Evolutionary conservation across 2,113 vertebrate genomes (phyloP).

Genomic region (Marmota flaviventris): DNA sequence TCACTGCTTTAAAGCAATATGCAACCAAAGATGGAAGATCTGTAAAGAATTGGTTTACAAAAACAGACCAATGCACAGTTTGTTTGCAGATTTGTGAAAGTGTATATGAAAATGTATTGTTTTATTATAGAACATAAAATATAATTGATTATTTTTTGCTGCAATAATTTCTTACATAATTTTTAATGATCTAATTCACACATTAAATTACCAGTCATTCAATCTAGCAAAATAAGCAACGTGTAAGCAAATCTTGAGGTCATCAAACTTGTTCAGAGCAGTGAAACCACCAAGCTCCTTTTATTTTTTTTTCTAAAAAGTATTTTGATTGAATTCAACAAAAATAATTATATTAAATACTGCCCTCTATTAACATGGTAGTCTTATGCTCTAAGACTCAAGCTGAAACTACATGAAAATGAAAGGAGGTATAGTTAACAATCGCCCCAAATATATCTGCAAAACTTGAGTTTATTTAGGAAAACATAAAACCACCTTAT

Average conservation of each 20-base stretch:
- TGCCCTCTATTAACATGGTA: not conserved
- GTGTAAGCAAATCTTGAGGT: not conserved
- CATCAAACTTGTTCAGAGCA: not conserved
- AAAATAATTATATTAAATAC: not conserved
- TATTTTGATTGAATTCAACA: not conserved
- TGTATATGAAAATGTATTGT: not conserved
- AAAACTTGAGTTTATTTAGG: not conserved
- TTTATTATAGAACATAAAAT: not conserved
- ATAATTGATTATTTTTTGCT: not conserved
- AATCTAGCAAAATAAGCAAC: not conserved
- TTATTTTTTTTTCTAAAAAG: not conserved
- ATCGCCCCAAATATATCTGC: not conserved
- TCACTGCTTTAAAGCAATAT: not conserved
- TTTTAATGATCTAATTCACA: not conserved
- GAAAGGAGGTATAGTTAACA: not conserved
- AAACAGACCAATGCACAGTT: not conserved
- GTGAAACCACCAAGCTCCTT: not conserved
- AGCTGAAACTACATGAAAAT: not conserved
- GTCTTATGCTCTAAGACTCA: not conserved
- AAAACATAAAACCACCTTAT: not conserved
- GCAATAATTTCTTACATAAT: not conserved
- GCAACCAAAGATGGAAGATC: not conserved
- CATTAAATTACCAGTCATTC: not conserved
- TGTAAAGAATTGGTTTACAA: not conserved
- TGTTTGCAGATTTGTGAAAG: not conserved